Conservation (phyloP, 2,797 vertebrate genomes). For the Euthynnus affinis region DNA sequence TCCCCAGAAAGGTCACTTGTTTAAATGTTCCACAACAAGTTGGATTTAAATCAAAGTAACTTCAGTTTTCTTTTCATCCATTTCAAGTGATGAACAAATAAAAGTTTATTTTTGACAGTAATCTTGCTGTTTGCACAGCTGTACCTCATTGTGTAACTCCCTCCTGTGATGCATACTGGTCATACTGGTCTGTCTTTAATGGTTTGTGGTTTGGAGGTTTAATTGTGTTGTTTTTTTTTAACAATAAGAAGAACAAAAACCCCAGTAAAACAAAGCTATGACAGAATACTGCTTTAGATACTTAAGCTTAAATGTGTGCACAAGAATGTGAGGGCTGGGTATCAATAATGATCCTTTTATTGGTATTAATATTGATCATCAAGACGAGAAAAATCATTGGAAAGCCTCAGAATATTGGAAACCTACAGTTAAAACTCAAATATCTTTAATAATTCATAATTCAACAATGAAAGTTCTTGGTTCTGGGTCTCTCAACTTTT, state of each 20-base stretch:
- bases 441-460: neutral
- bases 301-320: neutral
- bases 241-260: slow-evolving; percentile 18
- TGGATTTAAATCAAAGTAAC: neutral
- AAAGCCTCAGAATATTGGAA: neutral
- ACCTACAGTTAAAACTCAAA: neutral
- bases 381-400: neutral
- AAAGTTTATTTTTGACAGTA: neutral
- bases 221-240: neutral
- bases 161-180: slow-evolving; percentile 16
- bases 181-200: slow-evolving; percentile 31
- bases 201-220: slow-evolving; percentile 8
- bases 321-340: slow-evolving; percentile 5
- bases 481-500: neutral
- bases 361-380: neutral
- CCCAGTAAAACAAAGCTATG: neutral
- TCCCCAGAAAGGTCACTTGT: neutral
- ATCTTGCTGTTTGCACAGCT: neutral
- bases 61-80: neutral
- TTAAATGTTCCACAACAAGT: neutral
- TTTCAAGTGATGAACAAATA: neutral
- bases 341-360: neutral
- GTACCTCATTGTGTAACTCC: neutral
- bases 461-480: neutral
- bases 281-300: neutral